phyloP scores from a whole-genome alignment of 1,140 invertebrate genomes.

The Sinonovacula constricta region DNA sequence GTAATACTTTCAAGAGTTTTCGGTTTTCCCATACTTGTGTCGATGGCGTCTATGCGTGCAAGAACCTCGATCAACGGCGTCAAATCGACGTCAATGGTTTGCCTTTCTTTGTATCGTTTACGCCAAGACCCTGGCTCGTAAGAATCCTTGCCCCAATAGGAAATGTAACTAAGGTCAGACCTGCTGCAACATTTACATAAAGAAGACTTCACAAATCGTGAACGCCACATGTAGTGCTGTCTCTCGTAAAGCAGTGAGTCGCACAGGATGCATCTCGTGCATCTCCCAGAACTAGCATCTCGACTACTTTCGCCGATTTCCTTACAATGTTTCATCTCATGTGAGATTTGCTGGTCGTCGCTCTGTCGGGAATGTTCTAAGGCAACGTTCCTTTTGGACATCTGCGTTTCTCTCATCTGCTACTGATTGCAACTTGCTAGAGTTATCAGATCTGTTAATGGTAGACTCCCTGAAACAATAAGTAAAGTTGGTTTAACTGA shows the following conservation, averaged over 20 bases:
- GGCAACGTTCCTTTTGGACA: no score
- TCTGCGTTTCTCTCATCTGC: no score
- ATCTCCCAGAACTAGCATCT: no score
- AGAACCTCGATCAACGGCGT: slow-evolving; percentile 30
- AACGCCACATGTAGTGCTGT: slow-evolving; percentile 40
- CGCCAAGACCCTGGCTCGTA: slow-evolving; percentile 37
- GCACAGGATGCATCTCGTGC: slow-evolving; percentile 33
- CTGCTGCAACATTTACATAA: slow-evolving; percentile 23
- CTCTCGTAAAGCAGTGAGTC: slow-evolving; percentile 15
- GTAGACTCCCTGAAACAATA: no score
- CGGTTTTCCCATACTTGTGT: slow-evolving; percentile 28
- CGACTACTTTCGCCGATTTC: no score
- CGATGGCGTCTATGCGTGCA: slow-evolving; percentile 27
- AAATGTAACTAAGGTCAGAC: slow-evolving; percentile 18
- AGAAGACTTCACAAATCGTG: slow-evolving; percentile 34
- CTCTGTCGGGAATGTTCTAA: no score
- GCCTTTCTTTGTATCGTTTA: slow-evolving; percentile 33
- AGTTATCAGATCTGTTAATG: no score
- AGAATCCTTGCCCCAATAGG: slow-evolving; percentile 30
- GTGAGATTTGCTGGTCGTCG: no score
- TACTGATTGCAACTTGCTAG: no score
- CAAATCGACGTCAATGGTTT: slow-evolving; percentile 30
- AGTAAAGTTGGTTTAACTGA: no score
- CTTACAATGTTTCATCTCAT: no score
- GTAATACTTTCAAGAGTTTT: no score